phyloP scores from a whole-genome alignment of 2,113 vertebrate genomes.

The Phoxinus phoxinus region DNA sequence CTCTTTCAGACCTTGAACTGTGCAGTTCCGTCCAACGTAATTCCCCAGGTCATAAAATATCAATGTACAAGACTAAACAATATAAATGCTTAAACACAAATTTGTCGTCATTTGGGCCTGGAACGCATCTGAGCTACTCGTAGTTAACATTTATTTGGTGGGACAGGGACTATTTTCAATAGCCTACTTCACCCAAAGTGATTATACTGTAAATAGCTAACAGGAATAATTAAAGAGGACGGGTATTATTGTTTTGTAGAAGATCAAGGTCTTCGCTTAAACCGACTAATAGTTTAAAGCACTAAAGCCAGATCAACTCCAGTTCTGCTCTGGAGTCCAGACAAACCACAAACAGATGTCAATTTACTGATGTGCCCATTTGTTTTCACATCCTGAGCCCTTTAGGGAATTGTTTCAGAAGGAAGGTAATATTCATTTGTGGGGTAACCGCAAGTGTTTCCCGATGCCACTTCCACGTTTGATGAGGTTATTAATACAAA shows the following conservation, averaged over 20 bases:
- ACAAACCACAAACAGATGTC: slow-evolving; percentile 61
- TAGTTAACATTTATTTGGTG: background rate
- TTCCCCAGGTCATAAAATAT: background rate
- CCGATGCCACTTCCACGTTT: slow-evolving; percentile 30
- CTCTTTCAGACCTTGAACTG: slow-evolving; percentile 6
- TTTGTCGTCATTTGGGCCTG: background rate
- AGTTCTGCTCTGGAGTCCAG: slow-evolving; percentile 43
- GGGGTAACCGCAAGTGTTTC: slow-evolving; percentile 49
- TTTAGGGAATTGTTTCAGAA: slow-evolving; percentile 52
- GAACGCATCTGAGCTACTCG: background rate
- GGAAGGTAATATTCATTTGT: slow-evolving; percentile 59
- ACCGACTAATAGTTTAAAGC: slow-evolving; percentile 29
- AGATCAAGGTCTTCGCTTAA: slow-evolving; percentile 29
- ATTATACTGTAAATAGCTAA: slow-evolving; percentile 1
- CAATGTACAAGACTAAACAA: background rate
- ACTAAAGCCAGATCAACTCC: slow-evolving; percentile 6
- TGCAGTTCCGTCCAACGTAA: slow-evolving; percentile 11
- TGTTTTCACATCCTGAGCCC: slow-evolving; percentile 54
- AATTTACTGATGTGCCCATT: slow-evolving; percentile 51
- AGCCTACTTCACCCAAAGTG: background rate
- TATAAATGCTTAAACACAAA: background rate
- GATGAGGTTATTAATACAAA: slow-evolving; percentile 52
- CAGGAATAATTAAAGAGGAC: slow-evolving; percentile 24
- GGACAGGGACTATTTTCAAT: background rate
- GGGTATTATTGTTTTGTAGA: slow-evolving; percentile 24